These are phyloP conservation scores for Lamellibrachia satsuma DNA, from an alignment of 2,888 invertebrate species.

Conservation along the genomic window DNA sequence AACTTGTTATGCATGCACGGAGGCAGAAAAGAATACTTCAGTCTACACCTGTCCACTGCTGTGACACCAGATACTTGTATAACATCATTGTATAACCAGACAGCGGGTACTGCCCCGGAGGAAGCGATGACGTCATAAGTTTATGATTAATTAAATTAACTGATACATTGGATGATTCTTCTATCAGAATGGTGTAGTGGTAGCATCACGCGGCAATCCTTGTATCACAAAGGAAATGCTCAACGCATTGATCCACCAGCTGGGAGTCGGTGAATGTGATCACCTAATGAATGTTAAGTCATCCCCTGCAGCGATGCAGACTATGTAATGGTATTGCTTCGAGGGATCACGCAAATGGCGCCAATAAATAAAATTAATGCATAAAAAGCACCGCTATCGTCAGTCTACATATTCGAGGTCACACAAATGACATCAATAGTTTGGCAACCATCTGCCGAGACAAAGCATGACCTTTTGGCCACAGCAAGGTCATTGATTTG, in stretches of 20 bases:
- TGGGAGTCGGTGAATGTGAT: background rate
- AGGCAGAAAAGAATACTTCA: no score
- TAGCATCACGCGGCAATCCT: background rate
- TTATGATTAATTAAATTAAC: background rate
- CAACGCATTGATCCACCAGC: background rate
- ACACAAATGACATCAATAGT: background rate
- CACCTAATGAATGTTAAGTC: background rate
- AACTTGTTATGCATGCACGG: no score
- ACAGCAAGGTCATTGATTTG: background rate
- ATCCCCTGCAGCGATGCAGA: no score
- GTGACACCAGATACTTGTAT: background rate
- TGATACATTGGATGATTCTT: background rate
- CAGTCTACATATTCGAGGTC: background rate
- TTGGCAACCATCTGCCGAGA: background rate
- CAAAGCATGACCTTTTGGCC: background rate
- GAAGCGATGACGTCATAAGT: background rate
- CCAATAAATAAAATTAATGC: background rate
- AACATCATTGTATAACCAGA: background rate
- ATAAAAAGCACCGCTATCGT: background rate
- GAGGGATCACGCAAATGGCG: background rate
- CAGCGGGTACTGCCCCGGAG: background rate
- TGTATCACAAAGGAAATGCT: background rate
- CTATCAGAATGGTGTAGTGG: background rate
- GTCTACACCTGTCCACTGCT: background rate
- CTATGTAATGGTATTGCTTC: background rate